Evolutionary conservation across 2,797 vertebrate species (phyloP).

Genomic region (Acipenser transmontanus): DNA sequence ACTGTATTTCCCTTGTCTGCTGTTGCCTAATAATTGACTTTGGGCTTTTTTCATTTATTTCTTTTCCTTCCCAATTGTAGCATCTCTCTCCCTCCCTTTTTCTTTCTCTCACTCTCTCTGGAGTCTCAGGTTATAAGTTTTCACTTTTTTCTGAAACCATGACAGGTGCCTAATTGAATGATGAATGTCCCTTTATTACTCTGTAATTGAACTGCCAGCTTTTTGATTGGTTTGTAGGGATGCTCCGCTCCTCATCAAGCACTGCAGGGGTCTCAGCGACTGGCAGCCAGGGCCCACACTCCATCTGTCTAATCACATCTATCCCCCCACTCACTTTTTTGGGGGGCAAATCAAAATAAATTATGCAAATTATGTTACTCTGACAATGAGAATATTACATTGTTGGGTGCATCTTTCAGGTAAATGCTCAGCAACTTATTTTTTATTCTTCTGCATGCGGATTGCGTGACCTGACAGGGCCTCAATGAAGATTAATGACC

Average conservation of each 20-base stretch:
- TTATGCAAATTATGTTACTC: slow-evolving; percentile 73
- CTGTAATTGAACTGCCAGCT: slow-evolving; percentile 87
- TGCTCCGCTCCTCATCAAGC: slow-evolving; percentile 52
- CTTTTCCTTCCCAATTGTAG: not conserved
- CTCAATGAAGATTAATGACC: slow-evolving; percentile 97
- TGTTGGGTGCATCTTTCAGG: slow-evolving; percentile 39
- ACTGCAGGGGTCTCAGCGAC: slow-evolving; percentile 56
- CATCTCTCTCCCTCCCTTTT: slow-evolving; percentile 9
- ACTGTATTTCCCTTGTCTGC: slow-evolving; percentile 40
- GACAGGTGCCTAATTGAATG: slow-evolving; percentile 99
- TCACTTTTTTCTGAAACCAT: slow-evolving; percentile 74
- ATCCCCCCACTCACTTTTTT: slow-evolving; percentile 63
- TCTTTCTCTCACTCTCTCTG: slow-evolving; percentile 53
- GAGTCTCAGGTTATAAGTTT: slow-evolving; percentile 75
- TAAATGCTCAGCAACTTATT: slow-evolving; percentile 52
- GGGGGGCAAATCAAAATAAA: slow-evolving; percentile 74
- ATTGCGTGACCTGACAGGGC: slow-evolving; percentile 79
- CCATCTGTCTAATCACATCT: slow-evolving; percentile 90
- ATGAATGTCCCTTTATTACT: slow-evolving; percentile 97
- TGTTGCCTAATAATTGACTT: slow-evolving; percentile 60
- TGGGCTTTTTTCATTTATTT: slow-evolving; percentile 68
- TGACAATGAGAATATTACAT: slow-evolving; percentile 62
- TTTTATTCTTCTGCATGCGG: slow-evolving; percentile 40
- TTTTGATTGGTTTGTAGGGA: slow-evolving; percentile 75
- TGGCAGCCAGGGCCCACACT: slow-evolving; percentile 73